Percentiles rank a stretch among this genome's conserved stretches.
phyloP scores from a whole-genome alignment of 2,113 vertebrate genomes.

The Ceyx melanurus region DNA sequence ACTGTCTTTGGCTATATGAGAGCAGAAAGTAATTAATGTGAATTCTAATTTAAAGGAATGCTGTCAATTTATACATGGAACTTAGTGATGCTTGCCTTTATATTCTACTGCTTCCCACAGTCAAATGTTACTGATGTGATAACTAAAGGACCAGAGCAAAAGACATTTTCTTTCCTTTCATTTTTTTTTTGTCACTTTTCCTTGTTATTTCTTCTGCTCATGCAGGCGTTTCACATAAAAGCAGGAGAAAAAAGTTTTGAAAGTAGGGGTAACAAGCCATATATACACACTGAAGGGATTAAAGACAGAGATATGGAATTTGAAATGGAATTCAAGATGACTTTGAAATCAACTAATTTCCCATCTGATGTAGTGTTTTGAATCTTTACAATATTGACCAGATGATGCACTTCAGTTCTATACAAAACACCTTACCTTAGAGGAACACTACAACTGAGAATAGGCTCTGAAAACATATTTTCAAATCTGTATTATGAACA shows the following conservation, averaged over 20 bases:
- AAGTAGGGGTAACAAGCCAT: neutral
- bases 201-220: neutral
- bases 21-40: neutral
- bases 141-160: neutral
- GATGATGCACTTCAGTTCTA: neutral
- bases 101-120: neutral
- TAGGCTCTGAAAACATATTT: neutral
- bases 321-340: neutral
- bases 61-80: neutral
- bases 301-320: neutral
- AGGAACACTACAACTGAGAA: neutral
- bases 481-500: neutral
- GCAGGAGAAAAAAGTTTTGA: neutral
- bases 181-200: neutral
- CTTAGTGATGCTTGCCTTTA: neutral
- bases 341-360: neutral
- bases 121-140: neutral
- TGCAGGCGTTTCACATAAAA: neutral
- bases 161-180: neutral
- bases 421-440: neutral
- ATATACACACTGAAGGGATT: fast-evolving
- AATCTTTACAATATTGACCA: neutral
- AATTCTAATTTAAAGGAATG: neutral
- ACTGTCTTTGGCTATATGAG: neutral
- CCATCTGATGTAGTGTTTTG: neutral